A percentile compares a stretch with the other conserved stretches of the same genome.
These are phyloP conservation scores for Oscheius sp. DNA, from an alignment of 2,888 invertebrate species.

Conservation along the genomic window DNA sequence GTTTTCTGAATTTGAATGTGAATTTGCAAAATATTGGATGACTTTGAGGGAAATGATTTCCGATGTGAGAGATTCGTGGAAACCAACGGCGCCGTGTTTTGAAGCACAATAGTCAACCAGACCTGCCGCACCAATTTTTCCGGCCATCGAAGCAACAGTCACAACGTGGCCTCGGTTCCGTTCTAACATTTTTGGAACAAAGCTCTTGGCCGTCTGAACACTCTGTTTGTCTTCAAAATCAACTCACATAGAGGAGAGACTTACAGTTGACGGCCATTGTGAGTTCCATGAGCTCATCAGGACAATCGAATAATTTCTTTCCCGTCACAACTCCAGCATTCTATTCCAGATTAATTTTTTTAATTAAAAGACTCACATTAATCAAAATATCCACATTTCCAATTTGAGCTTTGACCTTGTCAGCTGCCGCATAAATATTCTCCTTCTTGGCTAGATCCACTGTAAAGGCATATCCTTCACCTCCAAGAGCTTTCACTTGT, in stretches of 20 bases:
- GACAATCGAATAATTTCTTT: conserved; percentile 80
- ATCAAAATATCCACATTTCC: conserved; percentile 85
- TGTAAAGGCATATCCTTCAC: conserved; percentile 77
- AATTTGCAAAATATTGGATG: neutral
- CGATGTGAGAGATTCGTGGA: conserved; percentile 86
- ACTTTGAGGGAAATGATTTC: conserved; percentile 33
- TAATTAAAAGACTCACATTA: too few species aligned
- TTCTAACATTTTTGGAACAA: conserved; percentile 88
- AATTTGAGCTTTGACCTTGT: conserved; percentile 76
- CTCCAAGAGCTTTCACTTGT: conserved; percentile 74
- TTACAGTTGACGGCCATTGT: conserved; percentile 89
- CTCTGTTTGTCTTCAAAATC: conserved; percentile 39
- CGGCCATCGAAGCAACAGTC: conserved; percentile 83
- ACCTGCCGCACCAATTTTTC: conserved; percentile 80
- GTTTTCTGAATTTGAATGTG: conserved; percentile 25
- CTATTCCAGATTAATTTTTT: too few species aligned
- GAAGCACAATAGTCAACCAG: conserved; percentile 87
- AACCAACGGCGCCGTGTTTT: conserved; percentile 91
- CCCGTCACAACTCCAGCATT: conserved; percentile 87
- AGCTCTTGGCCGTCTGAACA: conserved; percentile 81
- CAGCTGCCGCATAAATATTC: conserved; percentile 78
- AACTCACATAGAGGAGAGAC: conserved; percentile 87
- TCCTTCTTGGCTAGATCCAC: conserved; percentile 84
- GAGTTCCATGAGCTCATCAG: conserved; percentile 84
- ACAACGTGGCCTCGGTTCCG: conserved; percentile 89